Conservation (phyloP, 2,888 invertebrate species). For the Acronicta leporina region DNA sequence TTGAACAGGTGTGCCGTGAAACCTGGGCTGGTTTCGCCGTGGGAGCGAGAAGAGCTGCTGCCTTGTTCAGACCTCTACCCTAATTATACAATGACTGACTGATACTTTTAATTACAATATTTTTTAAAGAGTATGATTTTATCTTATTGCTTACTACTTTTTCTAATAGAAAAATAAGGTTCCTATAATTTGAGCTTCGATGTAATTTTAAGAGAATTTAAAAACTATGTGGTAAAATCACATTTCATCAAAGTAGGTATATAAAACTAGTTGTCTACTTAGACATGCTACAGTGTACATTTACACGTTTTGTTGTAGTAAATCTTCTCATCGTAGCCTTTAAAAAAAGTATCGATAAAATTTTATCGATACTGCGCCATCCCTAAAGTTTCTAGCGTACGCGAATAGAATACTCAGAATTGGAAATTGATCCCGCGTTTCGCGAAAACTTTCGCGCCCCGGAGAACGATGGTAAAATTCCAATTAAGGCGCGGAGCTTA, state of each 20-base stretch:
- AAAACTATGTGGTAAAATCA: too few relatives aligned
- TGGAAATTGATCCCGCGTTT: constrained; percentile 79
- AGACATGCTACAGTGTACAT: too few relatives aligned
- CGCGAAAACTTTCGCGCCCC: constrained; percentile 64
- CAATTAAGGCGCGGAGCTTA: constrained; percentile 76
- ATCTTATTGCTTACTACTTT: too few relatives aligned
- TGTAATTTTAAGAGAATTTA: too few relatives aligned
- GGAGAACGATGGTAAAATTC: constrained; percentile 73
- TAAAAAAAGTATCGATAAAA: constrained; percentile 30
- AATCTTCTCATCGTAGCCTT: background rate
- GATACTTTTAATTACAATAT: constrained; percentile 15
- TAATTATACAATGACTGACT: constrained; percentile 1
- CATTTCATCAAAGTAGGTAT: too few relatives aligned
- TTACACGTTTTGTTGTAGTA: background rate
- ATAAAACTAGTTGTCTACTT: too few relatives aligned
- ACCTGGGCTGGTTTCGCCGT: constrained; percentile 89
- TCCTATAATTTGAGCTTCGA: too few relatives aligned
- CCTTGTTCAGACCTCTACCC: constrained; percentile 48
- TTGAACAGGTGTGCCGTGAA: constrained; percentile 88
- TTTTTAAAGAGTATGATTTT: background rate
- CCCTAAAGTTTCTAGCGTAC: constrained; percentile 31
- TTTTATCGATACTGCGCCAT: constrained; percentile 17
- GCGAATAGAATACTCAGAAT: constrained; percentile 77
- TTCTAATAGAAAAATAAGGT: too few relatives aligned
- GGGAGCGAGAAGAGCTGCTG: constrained; percentile 76